Evolutionary conservation across 2,888 invertebrate genomes (phyloP), one percentile per base, ranked within the genome.

Genomic region (Stenchaetothrips biformis): DNA sequence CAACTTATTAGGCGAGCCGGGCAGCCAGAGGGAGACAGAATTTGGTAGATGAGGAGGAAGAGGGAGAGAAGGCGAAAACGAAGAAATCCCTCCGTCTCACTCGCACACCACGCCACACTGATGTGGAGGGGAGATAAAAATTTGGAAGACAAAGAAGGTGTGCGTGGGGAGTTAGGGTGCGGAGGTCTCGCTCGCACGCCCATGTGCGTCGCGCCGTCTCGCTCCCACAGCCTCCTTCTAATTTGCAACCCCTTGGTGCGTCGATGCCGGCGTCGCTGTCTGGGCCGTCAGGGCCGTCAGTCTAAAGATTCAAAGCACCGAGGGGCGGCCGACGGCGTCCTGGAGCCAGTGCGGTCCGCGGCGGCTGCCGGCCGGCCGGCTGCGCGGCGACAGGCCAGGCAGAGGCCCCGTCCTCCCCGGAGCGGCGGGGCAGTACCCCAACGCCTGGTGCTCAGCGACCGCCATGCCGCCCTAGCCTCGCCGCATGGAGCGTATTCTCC

Each of bases 71-170:
- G 8, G 67, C 67, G 67, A 25, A 74, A 59, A 37, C 37, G 37
- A 74, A 74, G 67, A 74, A 74, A 74, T 74, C 67, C 21, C 25
- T 11, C 67, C 67, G 9, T 74, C 67, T 74, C 67, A 11, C 67
- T 74, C 67, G 67, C 67, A 25, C 67, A 18, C 53, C 53, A 16
- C 53, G 16, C 53, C 53, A 18, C 53, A 53, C 53, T 18, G 67
- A 74, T 74, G 67, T 74, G 67, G 67, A 74, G 25, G 67, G 25
- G 67, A 74, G 67, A 74, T 74, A 74, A 74, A 74, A 74, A 74
- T 74, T 74, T 74, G 67, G 25, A 74, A 74, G 67, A 74, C 67
- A 74, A 74, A 74, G 67, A 74, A 21, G 67, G 67, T 2, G 21
- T 25, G n/a, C 21, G 67, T 25, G 25, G 25, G 67, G 67, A 74